phyloP scores from a whole-genome alignment of 1,140 invertebrate species.

The Xylocopa sonorina region DNA sequence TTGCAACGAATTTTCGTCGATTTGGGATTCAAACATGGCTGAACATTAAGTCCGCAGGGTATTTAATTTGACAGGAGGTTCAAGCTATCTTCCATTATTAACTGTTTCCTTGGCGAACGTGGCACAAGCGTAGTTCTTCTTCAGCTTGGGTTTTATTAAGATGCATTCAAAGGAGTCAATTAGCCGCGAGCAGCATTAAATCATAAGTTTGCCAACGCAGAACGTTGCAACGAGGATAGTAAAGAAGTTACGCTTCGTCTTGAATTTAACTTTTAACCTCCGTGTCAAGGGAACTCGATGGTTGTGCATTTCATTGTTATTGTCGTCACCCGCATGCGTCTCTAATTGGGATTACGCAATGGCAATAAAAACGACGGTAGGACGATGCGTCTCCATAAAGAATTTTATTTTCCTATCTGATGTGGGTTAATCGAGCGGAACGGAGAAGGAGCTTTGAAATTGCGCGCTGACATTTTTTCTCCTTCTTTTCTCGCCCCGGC shows the following conservation, averaged over 20 bases:
- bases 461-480: too few relatives aligned
- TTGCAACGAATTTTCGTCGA: too few relatives aligned
- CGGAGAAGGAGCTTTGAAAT: background rate
- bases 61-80: too few relatives aligned
- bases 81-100: too few relatives aligned
- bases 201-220: background rate
- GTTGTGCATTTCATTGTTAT: background rate
- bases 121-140: too few relatives aligned
- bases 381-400: background rate
- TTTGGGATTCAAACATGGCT: too few relatives aligned
- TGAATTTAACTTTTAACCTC: constrained; percentile 10
- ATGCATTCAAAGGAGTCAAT: too few relatives aligned
- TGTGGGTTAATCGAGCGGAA: background rate
- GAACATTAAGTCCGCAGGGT: too few relatives aligned
- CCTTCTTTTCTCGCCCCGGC: too few relatives aligned
- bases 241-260: constrained; percentile 2
- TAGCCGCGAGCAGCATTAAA: background rate
- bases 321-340: constrained; percentile 48
- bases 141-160: too few relatives aligned
- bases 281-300: constrained; percentile 1
- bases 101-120: too few relatives aligned
- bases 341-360: constrained; percentile 36
- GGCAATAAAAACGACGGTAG: constrained; percentile 2
- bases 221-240: background rate
- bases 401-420: background rate